A percentile compares a stretch with the other conserved stretches of the same genome.
Conservation (phyloP, 2,113 vertebrate genomes). For the Callithrix jacchus region DNA sequence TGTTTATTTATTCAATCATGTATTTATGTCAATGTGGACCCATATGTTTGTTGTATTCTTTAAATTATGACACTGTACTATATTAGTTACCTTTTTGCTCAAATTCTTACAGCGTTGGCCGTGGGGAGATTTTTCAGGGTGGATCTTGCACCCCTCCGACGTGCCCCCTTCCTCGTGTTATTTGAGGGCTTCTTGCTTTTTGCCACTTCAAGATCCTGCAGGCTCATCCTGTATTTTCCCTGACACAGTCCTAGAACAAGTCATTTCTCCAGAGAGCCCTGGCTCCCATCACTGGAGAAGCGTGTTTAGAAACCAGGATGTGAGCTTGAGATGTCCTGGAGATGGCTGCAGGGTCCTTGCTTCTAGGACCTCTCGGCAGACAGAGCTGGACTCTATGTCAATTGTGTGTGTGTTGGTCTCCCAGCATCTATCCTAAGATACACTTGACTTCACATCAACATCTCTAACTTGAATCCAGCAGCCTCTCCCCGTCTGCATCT, state of each 20-base stretch:
- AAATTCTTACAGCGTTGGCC: neutral
- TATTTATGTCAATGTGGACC: neutral
- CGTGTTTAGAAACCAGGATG: neutral
- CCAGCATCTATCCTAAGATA: neutral
- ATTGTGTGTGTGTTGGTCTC: accelerated
- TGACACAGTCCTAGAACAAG: neutral
- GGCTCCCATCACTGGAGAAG: neutral
- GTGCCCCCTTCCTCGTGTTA: accelerated
- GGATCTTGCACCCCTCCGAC: accelerated
- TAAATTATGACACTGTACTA: neutral
- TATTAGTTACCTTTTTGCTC: neutral
- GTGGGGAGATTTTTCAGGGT: accelerated
- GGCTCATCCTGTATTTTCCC: neutral
- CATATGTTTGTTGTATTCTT: accelerated
- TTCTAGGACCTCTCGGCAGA: neutral
- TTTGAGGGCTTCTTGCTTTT: neutral
- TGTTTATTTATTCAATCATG: neutral
- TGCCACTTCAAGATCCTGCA: neutral
- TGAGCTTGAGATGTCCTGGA: too few species aligned
- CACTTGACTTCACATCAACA: accelerated
- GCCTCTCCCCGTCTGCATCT: accelerated
- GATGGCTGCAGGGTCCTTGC: neutral
- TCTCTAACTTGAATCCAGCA: neutral
- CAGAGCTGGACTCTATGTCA: accelerated
- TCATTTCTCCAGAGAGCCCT: neutral